Evolutionary conservation across 2,797 vertebrate genomes (phyloP).

Genomic region (Sebastes diploproa): DNA sequence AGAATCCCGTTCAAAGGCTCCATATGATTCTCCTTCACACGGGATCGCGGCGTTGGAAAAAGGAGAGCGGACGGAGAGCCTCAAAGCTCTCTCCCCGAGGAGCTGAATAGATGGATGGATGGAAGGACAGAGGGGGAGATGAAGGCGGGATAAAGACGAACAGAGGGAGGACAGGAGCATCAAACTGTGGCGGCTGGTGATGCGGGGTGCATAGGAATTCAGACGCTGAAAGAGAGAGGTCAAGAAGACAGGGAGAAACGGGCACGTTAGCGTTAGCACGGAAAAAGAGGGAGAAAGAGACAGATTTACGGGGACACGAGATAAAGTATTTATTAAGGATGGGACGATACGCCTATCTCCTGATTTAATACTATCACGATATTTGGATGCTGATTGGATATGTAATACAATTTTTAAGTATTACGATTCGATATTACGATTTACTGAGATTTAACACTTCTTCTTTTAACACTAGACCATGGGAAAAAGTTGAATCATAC

Average conservation of each 20-base stretch:
- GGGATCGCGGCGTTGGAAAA: slow-evolving; percentile 13
- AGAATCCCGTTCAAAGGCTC: slow-evolving; percentile 52
- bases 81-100: slow-evolving; percentile 39
- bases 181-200: slow-evolving; percentile 40
- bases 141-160: slow-evolving; percentile 61
- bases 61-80: slow-evolving; percentile 18
- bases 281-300: neutral
- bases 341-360: too few species aligned
- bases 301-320: neutral
- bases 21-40: slow-evolving; percentile 56
- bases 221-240: slow-evolving; percentile 23
- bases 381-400: too few species aligned
- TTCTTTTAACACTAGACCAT: too few species aligned
- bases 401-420: too few species aligned
- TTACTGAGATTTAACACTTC: too few species aligned
- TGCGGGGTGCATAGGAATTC: slow-evolving; percentile 53
- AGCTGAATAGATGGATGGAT: slow-evolving; percentile 31
- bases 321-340: neutral
- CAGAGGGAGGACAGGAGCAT: slow-evolving; percentile 50
- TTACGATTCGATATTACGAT: too few species aligned
- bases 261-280: neutral
- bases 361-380: too few species aligned
- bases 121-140: slow-evolving; percentile 43
- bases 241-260: slow-evolving; percentile 1
- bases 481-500: too few species aligned